A percentile compares a stretch with the other conserved stretches of the same genome.
These are phyloP conservation scores for Catocala fraxini DNA, from an alignment of 2,888 invertebrate genomes.

Conservation along the genomic window DNA sequence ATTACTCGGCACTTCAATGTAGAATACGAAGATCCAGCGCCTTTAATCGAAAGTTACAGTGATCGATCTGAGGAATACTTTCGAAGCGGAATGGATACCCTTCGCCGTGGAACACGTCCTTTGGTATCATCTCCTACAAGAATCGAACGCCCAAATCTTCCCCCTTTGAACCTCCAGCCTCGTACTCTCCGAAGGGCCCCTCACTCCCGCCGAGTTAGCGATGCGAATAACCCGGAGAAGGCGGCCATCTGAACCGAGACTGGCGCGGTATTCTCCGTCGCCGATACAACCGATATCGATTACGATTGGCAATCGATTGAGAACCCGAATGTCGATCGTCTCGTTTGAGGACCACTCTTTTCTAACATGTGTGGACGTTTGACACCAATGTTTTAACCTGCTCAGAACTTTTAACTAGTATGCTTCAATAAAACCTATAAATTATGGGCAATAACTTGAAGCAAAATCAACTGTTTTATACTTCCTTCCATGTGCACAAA, in stretches of 20 bases:
- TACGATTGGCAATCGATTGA: slow-evolving; percentile 78
- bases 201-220: slow-evolving; percentile 83
- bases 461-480: too few relatives aligned
- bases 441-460: too few relatives aligned
- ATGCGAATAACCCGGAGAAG: slow-evolving; percentile 80
- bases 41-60: slow-evolving; percentile 91
- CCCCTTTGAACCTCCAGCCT: slow-evolving; percentile 91
- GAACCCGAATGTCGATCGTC: slow-evolving; percentile 76
- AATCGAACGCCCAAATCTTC: slow-evolving; percentile 94
- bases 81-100: slow-evolving; percentile 78
- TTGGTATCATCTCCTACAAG: slow-evolving; percentile 93
- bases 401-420: slow-evolving; percentile 35
- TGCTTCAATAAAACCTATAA: slow-evolving; percentile 8
- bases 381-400: slow-evolving; percentile 26
- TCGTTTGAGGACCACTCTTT: slow-evolving; percentile 68
- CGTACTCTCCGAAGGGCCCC: slow-evolving; percentile 84
- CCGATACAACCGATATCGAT: slow-evolving; percentile 80
- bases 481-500: too few relatives aligned
- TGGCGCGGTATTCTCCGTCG: slow-evolving; percentile 86
- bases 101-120: slow-evolving; percentile 87
- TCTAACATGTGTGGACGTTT: slow-evolving; percentile 31
- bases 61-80: slow-evolving; percentile 82
- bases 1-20: slow-evolving; percentile 94
- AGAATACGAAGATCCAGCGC: slow-evolving; percentile 93
- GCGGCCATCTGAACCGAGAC: slow-evolving; percentile 85